A percentile compares a stretch with the other conserved stretches of the same genome.
Conservation (phyloP, 2,888 invertebrate species). For the Agrochola litura region DNA sequence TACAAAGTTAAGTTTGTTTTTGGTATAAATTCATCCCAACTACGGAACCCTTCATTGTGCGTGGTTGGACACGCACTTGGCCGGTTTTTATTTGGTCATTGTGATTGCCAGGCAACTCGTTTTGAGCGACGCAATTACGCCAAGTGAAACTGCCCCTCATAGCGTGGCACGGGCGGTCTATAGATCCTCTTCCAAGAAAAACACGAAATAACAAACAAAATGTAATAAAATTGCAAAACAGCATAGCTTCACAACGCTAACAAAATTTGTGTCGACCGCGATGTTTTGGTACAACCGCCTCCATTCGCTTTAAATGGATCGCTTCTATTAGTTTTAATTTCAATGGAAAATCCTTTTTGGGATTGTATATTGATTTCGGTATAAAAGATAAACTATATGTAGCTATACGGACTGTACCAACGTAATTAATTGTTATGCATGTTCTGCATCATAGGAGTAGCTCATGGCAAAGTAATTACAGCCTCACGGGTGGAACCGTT, state of each 20-base stretch:
- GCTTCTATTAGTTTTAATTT: constrained; percentile 33
- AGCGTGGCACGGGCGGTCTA: not conserved
- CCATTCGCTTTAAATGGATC: constrained; percentile 22
- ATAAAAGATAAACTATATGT: not conserved
- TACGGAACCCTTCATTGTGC: too few relatives aligned
- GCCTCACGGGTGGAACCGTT: too few relatives aligned
- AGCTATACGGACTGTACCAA: not conserved
- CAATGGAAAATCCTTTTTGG: constrained; percentile 16
- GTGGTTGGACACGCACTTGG: too few relatives aligned
- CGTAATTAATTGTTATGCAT: not conserved
- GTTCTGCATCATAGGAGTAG: not conserved
- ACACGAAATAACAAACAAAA: not conserved
- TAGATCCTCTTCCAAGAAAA: not conserved
- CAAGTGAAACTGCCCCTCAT: too few relatives aligned
- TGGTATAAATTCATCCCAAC: too few relatives aligned
- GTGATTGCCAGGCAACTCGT: too few relatives aligned
- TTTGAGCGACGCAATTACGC: too few relatives aligned
- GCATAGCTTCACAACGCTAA: constrained; percentile 4
- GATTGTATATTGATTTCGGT: not conserved
- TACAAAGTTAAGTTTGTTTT: too few relatives aligned
- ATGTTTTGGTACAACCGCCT: constrained; percentile 9
- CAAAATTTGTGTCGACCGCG: constrained; percentile 32
- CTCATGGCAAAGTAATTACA: too few relatives aligned
- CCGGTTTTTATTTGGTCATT: too few relatives aligned
- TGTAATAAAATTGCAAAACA: not conserved